Conservation (phyloP, 2,113 vertebrate species). For the Fukomys damarensis region DNA sequence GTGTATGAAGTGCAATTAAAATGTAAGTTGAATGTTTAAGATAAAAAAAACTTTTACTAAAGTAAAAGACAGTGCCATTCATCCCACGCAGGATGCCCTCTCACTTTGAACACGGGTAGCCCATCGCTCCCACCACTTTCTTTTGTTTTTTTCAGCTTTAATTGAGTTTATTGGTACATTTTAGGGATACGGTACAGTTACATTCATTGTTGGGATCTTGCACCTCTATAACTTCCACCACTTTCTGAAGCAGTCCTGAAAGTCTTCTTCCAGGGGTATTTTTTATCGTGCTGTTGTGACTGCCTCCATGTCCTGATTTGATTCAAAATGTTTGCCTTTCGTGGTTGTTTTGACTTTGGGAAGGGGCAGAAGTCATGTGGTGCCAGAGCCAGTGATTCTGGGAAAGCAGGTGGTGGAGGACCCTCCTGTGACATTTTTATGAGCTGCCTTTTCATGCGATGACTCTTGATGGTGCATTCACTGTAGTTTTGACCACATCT, state of each 20-base stretch:
- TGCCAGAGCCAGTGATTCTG: not conserved
- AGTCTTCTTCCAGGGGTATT: not conserved
- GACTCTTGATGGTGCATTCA: not conserved
- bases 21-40: not conserved
- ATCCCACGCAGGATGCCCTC: not conserved
- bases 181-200: too few species aligned
- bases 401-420: not conserved
- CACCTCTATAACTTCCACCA: too few species aligned
- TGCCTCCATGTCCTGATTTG: not conserved
- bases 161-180: too few species aligned
- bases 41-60: not conserved
- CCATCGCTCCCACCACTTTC: too few species aligned
- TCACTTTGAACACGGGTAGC: not conserved
- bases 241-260: not conserved
- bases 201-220: too few species aligned
- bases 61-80: not conserved
- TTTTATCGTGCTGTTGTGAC: not conserved
- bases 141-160: too few species aligned
- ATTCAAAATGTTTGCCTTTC: not conserved
- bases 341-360: not conserved
- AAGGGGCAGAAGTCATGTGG: not conserved
- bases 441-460: not conserved
- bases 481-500: not conserved
- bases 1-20: not conserved
- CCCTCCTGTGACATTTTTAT: not conserved